Base-by-base conservation (phyloP, 1,140 invertebrate genomes). In the Cyphomyrmex costatus region DNA sequence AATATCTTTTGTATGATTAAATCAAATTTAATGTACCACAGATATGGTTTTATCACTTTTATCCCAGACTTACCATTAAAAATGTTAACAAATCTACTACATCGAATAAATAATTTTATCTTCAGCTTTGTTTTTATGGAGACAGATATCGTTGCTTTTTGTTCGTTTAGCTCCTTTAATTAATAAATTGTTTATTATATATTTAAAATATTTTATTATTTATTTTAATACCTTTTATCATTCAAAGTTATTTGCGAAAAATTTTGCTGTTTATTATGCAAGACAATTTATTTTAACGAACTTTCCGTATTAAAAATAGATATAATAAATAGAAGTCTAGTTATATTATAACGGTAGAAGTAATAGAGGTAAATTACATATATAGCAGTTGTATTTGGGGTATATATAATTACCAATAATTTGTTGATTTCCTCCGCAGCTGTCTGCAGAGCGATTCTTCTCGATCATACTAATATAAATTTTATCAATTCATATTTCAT, bases 381-480 rank as follows among this genome's bases (percentile, higher is more conserved):
- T n/a, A n/a, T n/a, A n/a, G n/a, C n/a, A n/a, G n/a, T n/a, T n/a
- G n/a, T n/a, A n/a, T n/a, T n/a, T 53, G 21, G 30, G 14, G 12
- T 33, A 16, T 51, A 19, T 30, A 14, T 21, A 42, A 24, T 78
- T 63, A 49, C 27, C 30, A 66, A 79, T 79, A 79, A 66, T 66
- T 66, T 66, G 6, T 51, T 79, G 60, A 66, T 66, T 66, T 66
- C 46, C 14, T n/a, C 0, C n/a, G n/a, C n/a, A n/a, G n/a, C n/a
- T n/a, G n/a, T n/a, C n/a, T n/a, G n/a, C n/a, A n/a, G n/a, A n/a
- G n/a, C n/a, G n/a, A n/a, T n/a, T n/a, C n/a, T n/a, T n/a, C n/a
- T n/a, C n/a, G n/a, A n/a, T n/a, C n/a, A n/a, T n/a, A n/a, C n/a
- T n/a, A n/a, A n/a, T n/a, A n/a, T n/a, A n/a, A n/a, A n/a, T n/a